Base-by-base conservation (phyloP, 2,888 invertebrate species). In the Oligia fasciuncula region DNA sequence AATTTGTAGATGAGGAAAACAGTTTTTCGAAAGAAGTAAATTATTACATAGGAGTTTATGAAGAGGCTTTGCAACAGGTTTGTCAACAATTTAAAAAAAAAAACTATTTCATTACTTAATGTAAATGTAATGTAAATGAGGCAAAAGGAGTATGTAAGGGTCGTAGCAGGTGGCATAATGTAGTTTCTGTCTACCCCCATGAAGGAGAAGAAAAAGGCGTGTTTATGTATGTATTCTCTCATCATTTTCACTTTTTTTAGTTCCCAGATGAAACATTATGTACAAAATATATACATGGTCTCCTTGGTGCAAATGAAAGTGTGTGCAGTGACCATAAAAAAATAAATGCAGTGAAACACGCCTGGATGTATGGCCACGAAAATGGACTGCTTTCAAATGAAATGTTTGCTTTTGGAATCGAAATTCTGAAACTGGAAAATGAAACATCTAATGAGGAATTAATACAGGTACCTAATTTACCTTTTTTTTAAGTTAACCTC, bases 361-460 rank as follows among this genome's bases (percentile, higher is more conserved):
- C 95, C 4, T 97, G 96, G 96, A 90, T 91, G 86, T 94, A 92
- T 84, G 95, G 96, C 0, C 94, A 95, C 83, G 94, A 95, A 63
- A 93, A 93, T 90, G 94, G 93, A 14, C 79, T 96, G 14, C 92
- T 97, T 3, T 91, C 92, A 5, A 93, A 94, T 89, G 94, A 96
- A 4, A 95, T 96, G 95, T 96, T 95, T 85, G 89, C 90, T 13
- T 96, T 97, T 92, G 97, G 97, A 2, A 92, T 97, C 70, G 90
- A 95, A 68, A 85, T 97, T 84, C 86, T 95, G 62, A 96, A 95
- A 83, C 74, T 94, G 13, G 94, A 96, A 86, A 92, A 94, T 73
- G 92, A 91, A 77, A 86, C 91, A n/a, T 88, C 92, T 1, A 90
- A 88, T 73, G 92, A 94, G 13, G 94, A 95, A 76, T 89, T 95